Evolutionary conservation across 2,888 invertebrate genomes (phyloP), one percentile per base, ranked within the genome.

Genomic region (Lithophane socia): DNA sequence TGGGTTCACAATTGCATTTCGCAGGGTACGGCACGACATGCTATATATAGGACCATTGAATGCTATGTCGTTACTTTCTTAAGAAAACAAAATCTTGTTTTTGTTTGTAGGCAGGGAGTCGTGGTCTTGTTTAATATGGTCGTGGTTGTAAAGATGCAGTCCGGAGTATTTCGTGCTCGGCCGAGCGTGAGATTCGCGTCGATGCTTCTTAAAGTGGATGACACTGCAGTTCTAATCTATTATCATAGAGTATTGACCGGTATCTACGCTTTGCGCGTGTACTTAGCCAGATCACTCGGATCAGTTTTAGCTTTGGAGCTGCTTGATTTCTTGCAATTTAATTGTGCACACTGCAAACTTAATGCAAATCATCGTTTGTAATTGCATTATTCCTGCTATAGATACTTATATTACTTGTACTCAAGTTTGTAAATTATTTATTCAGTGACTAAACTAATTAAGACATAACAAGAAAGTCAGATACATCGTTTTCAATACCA

Each of bases 171-270:
- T 88, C 89, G 88, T 89, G 89, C 89, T 85, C 83, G 83, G 75
- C 77, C 63, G 86, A 89, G 87, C 86, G 87, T 88, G 87, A 86
- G 86, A 87, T 88, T 89, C 85, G 90, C 87, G 83, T 87, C 89
- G 75, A 82, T 85, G 88, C 90, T 92, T 88, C 90, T 92, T 90
- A 91, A 88, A 90, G 88, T 89, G 90, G 90, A 93, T 94, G 94
- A 94, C 92, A 92, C 79, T 90, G 94, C 93, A 92, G 80, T 92
- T 92, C 87, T 87, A 88, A 89, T 91, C 88, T 86, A 90, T 90
- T 90, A 86, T 87, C 85, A 85, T 85, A 79, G 90, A 88, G 88
- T 92, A 91, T 91, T 91, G 92, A 92, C 91, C 91, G 88, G 81
- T 71, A 85, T 82, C 77, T 84, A 74, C 70, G 73, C 77, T 79